These are phyloP conservation scores for Orchesella flavescens DNA, from an alignment of 2,888 invertebrate species.

Conservation along the genomic window DNA sequence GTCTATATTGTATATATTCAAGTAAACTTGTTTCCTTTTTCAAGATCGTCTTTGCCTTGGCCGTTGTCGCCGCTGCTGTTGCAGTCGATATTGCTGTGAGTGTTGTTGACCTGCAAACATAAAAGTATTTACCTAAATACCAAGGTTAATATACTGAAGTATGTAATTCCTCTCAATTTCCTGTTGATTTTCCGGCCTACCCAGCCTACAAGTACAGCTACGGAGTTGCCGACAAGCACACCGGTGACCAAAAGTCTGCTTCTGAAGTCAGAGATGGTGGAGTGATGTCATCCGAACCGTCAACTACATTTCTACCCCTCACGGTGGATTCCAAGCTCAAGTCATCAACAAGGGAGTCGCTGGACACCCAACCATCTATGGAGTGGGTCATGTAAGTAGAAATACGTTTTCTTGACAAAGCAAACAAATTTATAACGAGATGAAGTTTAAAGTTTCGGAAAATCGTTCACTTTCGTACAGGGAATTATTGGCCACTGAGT, in stretches of 20 bases:
- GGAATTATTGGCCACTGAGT: too few relatives aligned
- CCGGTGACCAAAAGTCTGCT: constrained; percentile 62
- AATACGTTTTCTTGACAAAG: neutral
- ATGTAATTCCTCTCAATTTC: neutral
- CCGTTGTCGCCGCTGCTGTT: constrained; percentile 28
- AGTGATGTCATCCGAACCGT: constrained; percentile 43
- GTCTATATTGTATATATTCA: neutral
- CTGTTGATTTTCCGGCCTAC: constrained; percentile 14
- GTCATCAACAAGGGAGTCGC: constrained; percentile 58
- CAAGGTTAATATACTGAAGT: neutral
- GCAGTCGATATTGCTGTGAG: constrained; percentile 24
- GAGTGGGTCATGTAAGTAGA: neutral
- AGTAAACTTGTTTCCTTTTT: too few relatives aligned
- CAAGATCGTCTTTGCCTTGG: constrained; percentile 33
- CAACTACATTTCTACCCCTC: constrained; percentile 28
- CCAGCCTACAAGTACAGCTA: constrained; percentile 59
- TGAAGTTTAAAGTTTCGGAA: too few relatives aligned
- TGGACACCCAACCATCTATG: constrained; percentile 37
- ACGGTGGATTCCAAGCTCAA: constrained; percentile 57
- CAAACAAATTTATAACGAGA: too few relatives aligned
- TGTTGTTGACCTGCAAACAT: neutral
- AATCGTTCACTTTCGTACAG: too few relatives aligned
- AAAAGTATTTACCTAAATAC: neutral
- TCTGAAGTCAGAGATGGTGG: constrained; percentile 58
- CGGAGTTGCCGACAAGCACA: constrained; percentile 53